phyloP scores from a whole-genome alignment of 2,888 invertebrate genomes.

The Oscheius sp. region DNA sequence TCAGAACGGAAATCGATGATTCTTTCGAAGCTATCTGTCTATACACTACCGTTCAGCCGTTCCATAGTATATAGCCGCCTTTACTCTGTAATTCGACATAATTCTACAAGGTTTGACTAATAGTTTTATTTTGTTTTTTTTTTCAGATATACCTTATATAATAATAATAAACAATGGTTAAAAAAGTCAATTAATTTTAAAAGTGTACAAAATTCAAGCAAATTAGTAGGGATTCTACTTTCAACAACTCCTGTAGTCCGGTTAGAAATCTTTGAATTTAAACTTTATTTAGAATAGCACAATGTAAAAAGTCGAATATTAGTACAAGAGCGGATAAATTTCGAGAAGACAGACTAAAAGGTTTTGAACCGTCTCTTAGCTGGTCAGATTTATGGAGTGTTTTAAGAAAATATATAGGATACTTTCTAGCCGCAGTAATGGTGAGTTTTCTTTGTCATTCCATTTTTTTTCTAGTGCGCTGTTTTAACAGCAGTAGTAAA shows the following conservation, averaged over 20 bases:
- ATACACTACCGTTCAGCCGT: too few relatives aligned
- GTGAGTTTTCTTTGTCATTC: constrained; percentile 35
- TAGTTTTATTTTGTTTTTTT: too few relatives aligned
- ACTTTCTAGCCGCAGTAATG: constrained; percentile 60
- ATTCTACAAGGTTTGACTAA: too few relatives aligned
- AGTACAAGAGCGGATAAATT: constrained; percentile 45
- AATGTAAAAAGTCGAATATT: constrained; percentile 29
- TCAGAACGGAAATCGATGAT: constrained; percentile 2
- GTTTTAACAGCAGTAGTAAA: constrained; percentile 63
- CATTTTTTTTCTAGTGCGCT: constrained; percentile 55
- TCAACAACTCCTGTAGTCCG: background rate
- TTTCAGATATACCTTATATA: background rate
- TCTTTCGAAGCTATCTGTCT: too few relatives aligned
- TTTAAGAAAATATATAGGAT: constrained; percentile 60
- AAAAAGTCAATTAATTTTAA: background rate
- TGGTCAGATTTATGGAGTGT: constrained; percentile 54
- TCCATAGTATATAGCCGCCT: too few relatives aligned
- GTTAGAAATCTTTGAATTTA: background rate
- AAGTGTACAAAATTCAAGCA: background rate
- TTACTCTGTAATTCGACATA: too few relatives aligned
- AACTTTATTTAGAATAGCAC: background rate
- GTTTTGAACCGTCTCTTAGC: constrained; percentile 31
- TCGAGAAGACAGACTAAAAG: constrained; percentile 3
- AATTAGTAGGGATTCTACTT: constrained; percentile 1
- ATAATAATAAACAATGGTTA: background rate